phyloP scores from a whole-genome alignment of 2,888 invertebrate species.

The Lepas anatifera region DNA sequence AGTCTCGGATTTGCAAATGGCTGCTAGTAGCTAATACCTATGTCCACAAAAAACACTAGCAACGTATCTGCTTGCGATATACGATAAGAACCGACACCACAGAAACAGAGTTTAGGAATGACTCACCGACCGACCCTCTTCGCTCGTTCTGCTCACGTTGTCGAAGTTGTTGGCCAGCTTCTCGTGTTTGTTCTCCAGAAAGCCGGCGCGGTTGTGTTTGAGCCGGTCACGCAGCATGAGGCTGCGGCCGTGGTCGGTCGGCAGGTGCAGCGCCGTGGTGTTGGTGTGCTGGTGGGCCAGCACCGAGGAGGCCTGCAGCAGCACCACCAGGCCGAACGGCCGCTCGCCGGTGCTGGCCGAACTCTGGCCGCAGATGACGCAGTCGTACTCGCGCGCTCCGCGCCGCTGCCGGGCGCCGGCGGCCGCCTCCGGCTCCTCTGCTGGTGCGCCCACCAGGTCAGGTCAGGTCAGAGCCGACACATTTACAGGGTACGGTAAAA shows the following conservation, averaged over 20 bases:
- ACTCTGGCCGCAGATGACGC: constrained; percentile 89
- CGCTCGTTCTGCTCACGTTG: constrained; percentile 3
- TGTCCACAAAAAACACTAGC: too few species aligned
- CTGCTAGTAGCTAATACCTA: too few species aligned
- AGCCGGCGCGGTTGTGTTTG: constrained; percentile 3
- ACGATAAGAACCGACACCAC: too few species aligned
- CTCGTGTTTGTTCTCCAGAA: not conserved
- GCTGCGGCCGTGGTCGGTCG: not conserved
- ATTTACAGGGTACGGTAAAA: too few species aligned
- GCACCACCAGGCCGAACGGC: constrained; percentile 77
- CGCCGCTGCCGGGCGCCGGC: constrained; percentile 22
- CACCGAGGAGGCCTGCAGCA: constrained; percentile 42
- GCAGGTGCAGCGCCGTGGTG: constrained; percentile 7
- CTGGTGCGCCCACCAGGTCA: too few species aligned
- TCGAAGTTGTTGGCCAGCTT: not conserved
- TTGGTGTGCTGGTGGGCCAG: constrained; percentile 14
- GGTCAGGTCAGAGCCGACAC: too few species aligned
- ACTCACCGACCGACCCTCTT: too few species aligned
- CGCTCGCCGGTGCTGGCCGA: constrained; percentile 68
- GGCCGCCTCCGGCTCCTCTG: not conserved
- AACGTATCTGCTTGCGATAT: too few species aligned
- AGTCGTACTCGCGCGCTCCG: constrained; percentile 63
- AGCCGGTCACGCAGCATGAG: constrained; percentile 1
- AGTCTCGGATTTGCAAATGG: too few species aligned
- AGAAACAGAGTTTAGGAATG: too few species aligned